Evolutionary conservation across 2,797 vertebrate genomes (phyloP).

Genomic region (Spinus olivaceus): DNA sequence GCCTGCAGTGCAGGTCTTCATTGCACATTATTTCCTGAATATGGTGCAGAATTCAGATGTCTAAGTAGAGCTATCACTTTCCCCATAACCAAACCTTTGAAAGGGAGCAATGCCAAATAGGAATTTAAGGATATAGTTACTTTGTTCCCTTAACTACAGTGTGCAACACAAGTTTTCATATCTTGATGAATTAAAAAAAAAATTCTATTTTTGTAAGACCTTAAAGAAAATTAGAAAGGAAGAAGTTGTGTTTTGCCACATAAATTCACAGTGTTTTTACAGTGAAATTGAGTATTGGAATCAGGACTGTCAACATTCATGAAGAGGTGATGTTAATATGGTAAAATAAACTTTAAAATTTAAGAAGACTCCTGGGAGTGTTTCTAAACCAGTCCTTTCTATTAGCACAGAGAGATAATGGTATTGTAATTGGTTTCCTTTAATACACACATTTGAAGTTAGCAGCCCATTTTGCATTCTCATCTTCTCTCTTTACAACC

Average conservation of each 20-base stretch:
- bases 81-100: neutral
- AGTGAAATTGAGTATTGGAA: conserved; percentile 17
- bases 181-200: neutral
- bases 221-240: neutral
- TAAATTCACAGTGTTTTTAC: conserved; percentile 10
- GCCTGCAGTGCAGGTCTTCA: neutral
- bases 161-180: neutral
- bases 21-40: neutral
- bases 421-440: neutral
- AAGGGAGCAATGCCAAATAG: neutral
- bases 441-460: neutral
- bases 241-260: neutral
- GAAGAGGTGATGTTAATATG: conserved; percentile 40
- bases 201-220: neutral
- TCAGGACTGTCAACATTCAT: conserved; percentile 32
- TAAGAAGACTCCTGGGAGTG: conserved; percentile 22
- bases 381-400: neutral
- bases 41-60: neutral
- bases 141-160: neutral
- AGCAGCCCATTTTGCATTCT: neutral
- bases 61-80: neutral
- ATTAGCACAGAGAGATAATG: neutral
- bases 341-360: conserved; percentile 54
- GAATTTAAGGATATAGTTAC: neutral
- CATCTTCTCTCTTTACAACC: neutral